Evolutionary conservation across 2,113 vertebrate species (phyloP), one percentile per base, ranked within the genome.

Genomic region (Pelobates fuscus): DNA sequence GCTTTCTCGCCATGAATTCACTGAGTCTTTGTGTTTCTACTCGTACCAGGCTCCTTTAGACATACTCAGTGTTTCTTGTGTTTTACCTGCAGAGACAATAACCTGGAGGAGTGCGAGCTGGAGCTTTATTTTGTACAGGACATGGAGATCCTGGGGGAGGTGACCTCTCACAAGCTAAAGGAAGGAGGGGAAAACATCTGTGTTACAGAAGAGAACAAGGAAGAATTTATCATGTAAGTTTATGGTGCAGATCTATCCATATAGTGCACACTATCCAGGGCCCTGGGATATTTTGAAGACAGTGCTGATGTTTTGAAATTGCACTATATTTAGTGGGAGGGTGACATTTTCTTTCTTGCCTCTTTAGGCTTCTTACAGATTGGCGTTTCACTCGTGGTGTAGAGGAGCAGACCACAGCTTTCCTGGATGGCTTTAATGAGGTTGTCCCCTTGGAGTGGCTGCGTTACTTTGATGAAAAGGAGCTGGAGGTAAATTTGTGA

Each of bases 121-220:
- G 97, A 99, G 89, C 92, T 99, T 25, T 99, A 95, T 75, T 98
- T 98, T 81, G 96, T 98, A 67, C 96, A 98, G 87, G 97, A 99
- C 90, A 98, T 99, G 97, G 96, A 99, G 89, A 97, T 98, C 81
- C 83, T 99, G 32, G 97, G 97, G 52, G 97, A 98, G 78, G 95
- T 99, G 81, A 95, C 96, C 58, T 97, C 95, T 6, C 97, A 99
- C 0, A 93, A 96, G 85, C 90, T 98, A 81, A 99, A 98, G 84
- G 94, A 95, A 55, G 94, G 94, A 0, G 97, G 97, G 0, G 96
- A 98, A 88, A 94, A 94, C 70, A 94, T 96, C 81, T 92, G 95
- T 2, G 97, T 98, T 79, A 97, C 93, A 0, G 93, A 96, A 81
- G 95, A 98, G 37, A 99, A 98, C 90, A 99, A 99, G 84, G 97